Conservation (phyloP, 2,888 invertebrate genomes). For the Xylota segnis region DNA sequence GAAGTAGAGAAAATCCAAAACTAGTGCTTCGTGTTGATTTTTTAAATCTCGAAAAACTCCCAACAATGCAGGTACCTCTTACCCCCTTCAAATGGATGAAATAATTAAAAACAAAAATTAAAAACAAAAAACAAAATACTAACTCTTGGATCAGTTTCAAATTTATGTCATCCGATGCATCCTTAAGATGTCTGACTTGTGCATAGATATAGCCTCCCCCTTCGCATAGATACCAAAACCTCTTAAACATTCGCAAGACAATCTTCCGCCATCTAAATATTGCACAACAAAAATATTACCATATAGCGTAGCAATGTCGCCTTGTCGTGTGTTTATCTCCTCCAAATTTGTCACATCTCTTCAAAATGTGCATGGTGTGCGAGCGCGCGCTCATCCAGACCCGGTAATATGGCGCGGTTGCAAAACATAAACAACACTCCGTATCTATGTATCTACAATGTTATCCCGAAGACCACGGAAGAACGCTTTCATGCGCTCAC, state of each 20-base stretch:
- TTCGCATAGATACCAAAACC: background rate
- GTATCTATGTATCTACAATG: slow-evolving; percentile 31
- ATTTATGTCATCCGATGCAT: background rate
- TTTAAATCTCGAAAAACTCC: too few relatives aligned
- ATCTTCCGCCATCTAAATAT: slow-evolving; percentile 28
- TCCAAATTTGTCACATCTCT: slow-evolving; percentile 75
- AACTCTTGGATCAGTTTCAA: background rate
- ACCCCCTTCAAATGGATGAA: background rate
- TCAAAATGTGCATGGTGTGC: slow-evolving; percentile 63
- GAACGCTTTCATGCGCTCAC: slow-evolving; percentile 66
- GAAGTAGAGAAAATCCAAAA: too few relatives aligned
- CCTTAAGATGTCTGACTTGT: background rate
- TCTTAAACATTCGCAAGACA: slow-evolving; percentile 34
- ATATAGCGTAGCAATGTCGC: slow-evolving; percentile 66
- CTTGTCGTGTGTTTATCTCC: slow-evolving; percentile 71
- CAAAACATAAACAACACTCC: slow-evolving; percentile 63
- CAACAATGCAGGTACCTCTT: too few relatives aligned
- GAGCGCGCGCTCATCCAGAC: slow-evolving; percentile 53
- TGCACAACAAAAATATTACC: slow-evolving; percentile 67
- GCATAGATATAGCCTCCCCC: background rate
- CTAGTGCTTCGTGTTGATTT: too few relatives aligned
- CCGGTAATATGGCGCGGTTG: slow-evolving; percentile 51
- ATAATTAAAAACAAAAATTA: too few relatives aligned
- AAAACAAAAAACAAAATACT: too few relatives aligned
- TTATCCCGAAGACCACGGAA: slow-evolving; percentile 51